phyloP scores from a whole-genome alignment of 1,140 invertebrate species.

The Mercenaria mercenaria region DNA sequence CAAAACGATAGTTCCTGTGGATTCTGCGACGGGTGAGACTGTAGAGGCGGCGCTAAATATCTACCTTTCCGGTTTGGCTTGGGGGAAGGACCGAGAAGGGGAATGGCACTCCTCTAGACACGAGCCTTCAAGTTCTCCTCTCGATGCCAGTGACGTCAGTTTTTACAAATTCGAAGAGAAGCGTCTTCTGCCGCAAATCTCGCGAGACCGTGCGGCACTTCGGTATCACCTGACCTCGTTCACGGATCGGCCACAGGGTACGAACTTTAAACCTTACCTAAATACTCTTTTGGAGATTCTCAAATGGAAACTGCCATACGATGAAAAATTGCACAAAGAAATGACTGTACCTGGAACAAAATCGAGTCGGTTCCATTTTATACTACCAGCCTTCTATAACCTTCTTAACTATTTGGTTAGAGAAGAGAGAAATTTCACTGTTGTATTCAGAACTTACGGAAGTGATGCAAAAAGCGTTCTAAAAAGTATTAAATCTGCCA shows the following conservation, averaged over 20 bases:
- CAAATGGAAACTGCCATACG: conserved; percentile 54
- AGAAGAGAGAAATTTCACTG: conserved; percentile 35
- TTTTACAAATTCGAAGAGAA: conserved; percentile 62
- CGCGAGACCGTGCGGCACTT: not conserved
- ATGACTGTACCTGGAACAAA: conserved; percentile 50
- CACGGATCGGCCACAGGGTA: conserved; percentile 58
- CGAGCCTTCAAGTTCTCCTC: not conserved
- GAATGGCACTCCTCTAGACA: conserved; percentile 35
- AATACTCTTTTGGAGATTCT: conserved; percentile 28
- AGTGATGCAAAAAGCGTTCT: conserved; percentile 51
- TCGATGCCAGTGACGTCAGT: conserved; percentile 15
- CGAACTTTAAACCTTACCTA: conserved; percentile 48
- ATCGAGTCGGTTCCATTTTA: conserved; percentile 45
- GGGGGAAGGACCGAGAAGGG: conserved; percentile 47
- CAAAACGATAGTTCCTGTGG: conserved; percentile 64
- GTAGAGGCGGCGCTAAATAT: conserved; percentile 57
- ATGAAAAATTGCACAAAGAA: conserved; percentile 31
- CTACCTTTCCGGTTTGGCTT: conserved; percentile 46
- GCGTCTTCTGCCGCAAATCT: conserved; percentile 1
- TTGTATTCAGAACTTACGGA: conserved; percentile 56
- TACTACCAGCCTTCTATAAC: conserved; percentile 62
- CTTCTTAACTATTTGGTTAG: conserved; percentile 21
- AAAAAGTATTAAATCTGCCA: conserved; percentile 38
- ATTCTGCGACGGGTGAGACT: conserved; percentile 63
- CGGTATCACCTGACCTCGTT: conserved; percentile 43